These are phyloP conservation scores for Scolopax rusticola DNA, from an alignment of 2,797 vertebrate species.

Conservation along the genomic window DNA sequence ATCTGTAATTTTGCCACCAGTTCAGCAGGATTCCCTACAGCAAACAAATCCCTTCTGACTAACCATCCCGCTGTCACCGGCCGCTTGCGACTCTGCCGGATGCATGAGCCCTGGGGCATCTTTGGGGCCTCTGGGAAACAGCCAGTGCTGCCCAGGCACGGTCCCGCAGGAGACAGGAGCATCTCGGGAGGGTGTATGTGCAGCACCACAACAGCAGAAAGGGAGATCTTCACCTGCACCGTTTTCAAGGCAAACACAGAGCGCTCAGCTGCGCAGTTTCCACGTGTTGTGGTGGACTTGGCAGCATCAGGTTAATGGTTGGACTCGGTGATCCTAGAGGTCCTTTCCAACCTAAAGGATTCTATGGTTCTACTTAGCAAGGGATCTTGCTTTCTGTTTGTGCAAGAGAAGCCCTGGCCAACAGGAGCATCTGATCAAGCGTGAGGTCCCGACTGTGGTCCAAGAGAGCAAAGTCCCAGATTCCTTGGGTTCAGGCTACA, in stretches of 20 bases:
- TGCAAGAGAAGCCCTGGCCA: background rate
- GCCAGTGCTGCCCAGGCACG: fast-evolving
- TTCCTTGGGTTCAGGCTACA: background rate
- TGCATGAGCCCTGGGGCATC: background rate
- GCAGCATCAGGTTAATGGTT: background rate
- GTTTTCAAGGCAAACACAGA: background rate
- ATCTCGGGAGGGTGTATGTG: fast-evolving
- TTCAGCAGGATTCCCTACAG: background rate
- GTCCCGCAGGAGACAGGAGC: fast-evolving
- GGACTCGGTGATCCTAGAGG: background rate
- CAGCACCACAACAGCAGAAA: background rate
- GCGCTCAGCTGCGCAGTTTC: background rate
- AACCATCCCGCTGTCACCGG: background rate
- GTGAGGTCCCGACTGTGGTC: background rate
- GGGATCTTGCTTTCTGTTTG: background rate
- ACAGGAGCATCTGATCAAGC: background rate
- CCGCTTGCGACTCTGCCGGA: background rate
- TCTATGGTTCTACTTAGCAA: background rate
- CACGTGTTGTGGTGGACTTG: background rate
- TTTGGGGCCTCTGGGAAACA: background rate
- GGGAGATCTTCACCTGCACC: background rate
- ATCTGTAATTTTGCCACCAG: background rate
- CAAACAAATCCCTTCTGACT: background rate
- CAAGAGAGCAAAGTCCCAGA: background rate
- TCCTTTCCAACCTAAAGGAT: background rate